Conservation (phyloP, 2,888 invertebrate species). For the Panorpa germanica region DNA sequence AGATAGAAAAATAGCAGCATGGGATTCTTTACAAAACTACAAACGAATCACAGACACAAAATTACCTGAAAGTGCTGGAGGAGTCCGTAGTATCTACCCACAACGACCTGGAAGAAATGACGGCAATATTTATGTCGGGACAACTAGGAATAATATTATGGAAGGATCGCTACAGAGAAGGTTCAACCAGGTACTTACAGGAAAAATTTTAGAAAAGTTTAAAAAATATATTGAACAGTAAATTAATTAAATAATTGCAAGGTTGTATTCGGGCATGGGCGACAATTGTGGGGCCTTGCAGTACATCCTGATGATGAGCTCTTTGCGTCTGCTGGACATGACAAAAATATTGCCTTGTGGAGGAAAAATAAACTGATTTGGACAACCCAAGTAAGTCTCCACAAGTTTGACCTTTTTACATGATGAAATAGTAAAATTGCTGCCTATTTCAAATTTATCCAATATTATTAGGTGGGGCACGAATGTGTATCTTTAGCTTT, state of each 20-base stretch:
- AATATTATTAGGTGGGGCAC: constrained; percentile 42
- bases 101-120: constrained; percentile 75
- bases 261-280: constrained; percentile 76
- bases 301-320: constrained; percentile 82
- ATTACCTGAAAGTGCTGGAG: constrained; percentile 76
- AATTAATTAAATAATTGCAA: constrained; percentile 17
- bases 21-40: constrained; percentile 82
- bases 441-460: not conserved
- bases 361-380: constrained; percentile 73
- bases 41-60: constrained; percentile 79
- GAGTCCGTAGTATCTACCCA: constrained; percentile 74
- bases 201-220: too few species aligned
- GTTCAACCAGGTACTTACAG: constrained; percentile 64
- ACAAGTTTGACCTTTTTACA: not conserved
- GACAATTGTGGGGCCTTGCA: constrained; percentile 72
- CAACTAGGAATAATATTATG: constrained; percentile 72
- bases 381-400: constrained; percentile 51
- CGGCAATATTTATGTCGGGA: constrained; percentile 81
- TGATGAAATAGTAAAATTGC: not conserved
- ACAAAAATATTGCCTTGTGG: constrained; percentile 82
- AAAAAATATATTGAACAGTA: not conserved
- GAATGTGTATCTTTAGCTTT: constrained; percentile 78
- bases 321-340: constrained; percentile 82
- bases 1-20: constrained; percentile 76
- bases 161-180: constrained; percentile 79